Evolutionary conservation across 2,888 invertebrate genomes (phyloP).

Genomic region (Leptopilina myrica): DNA sequence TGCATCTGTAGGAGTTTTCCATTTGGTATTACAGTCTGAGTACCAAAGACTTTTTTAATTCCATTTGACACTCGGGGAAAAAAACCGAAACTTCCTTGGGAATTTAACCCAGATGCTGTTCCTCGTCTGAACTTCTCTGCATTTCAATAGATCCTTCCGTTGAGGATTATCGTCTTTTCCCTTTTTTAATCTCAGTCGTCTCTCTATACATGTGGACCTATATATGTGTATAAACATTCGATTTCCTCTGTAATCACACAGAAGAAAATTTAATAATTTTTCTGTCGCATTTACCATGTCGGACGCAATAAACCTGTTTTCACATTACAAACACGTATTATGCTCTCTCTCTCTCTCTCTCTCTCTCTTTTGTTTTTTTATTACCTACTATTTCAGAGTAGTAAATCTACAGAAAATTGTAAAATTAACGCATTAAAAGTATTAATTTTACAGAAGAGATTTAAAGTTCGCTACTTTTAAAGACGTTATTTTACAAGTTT

Average conservation of each 20-base stretch:
- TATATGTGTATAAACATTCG: background rate
- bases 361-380: background rate
- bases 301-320: background rate
- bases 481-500: no score
- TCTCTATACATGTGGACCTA: background rate
- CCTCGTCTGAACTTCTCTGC: conserved; percentile 50
- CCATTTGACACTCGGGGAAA: conserved; percentile 6
- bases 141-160: conserved; percentile 58
- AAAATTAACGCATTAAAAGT: no score
- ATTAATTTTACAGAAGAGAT: no score
- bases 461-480: no score
- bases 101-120: conserved; percentile 60
- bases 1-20: conserved; percentile 1
- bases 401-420: no score
- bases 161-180: conserved; percentile 48
- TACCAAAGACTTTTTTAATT: conserved; percentile 29
- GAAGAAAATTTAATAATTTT: conserved; percentile 14
- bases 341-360: background rate
- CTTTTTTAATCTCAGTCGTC: conserved; percentile 7
- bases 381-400: no score
- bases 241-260: background rate
- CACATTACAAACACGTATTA: background rate
- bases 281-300: background rate
- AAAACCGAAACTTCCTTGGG: conserved; percentile 47
- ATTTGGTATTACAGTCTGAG: conserved; percentile 14